A percentile compares a stretch with the other conserved stretches of the same genome.
phyloP scores from a whole-genome alignment of 2,888 invertebrate genomes.

The Dastarcus helophoroides region DNA sequence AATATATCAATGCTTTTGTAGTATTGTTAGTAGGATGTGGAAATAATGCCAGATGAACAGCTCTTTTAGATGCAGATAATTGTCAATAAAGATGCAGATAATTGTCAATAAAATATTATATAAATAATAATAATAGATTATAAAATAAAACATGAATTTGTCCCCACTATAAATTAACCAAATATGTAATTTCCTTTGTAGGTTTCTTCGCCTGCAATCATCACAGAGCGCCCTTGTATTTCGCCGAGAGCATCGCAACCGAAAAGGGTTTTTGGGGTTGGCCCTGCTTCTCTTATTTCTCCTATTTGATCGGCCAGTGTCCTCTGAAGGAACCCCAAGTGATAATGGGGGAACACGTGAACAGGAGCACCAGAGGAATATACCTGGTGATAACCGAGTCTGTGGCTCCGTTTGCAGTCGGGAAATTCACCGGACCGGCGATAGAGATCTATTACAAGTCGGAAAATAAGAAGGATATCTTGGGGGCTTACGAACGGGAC shows the following conservation, averaged over 20 bases:
- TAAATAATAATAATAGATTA: too few relatives aligned
- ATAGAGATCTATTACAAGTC: constrained; percentile 22
- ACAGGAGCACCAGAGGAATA: constrained; percentile 37
- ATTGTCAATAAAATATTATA: too few relatives aligned
- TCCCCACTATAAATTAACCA: too few relatives aligned
- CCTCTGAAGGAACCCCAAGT: constrained; percentile 40
- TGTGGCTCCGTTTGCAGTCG: constrained; percentile 46
- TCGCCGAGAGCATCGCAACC: constrained; percentile 51
- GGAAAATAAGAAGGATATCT: constrained; percentile 17
- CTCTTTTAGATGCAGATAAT: too few relatives aligned
- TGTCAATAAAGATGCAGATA: too few relatives aligned
- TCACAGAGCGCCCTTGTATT: constrained; percentile 51
- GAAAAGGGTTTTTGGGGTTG: constrained; percentile 55
- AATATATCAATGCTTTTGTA: too few relatives aligned
- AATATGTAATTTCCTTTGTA: constrained; percentile 26
- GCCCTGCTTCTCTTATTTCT: constrained; percentile 46
- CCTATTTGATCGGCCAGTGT: constrained; percentile 47
- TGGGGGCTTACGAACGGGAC: constrained; percentile 20
- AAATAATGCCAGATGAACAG: too few relatives aligned
- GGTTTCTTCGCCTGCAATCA: constrained; percentile 53
- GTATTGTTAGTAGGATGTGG: too few relatives aligned
- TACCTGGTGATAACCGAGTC: constrained; percentile 45
- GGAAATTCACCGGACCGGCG: constrained; percentile 40
- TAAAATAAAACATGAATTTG: too few relatives aligned
- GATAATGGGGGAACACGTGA: constrained; percentile 42